phyloP scores from a whole-genome alignment of 2,888 invertebrate genomes.

The Pyrrhia umbra region DNA sequence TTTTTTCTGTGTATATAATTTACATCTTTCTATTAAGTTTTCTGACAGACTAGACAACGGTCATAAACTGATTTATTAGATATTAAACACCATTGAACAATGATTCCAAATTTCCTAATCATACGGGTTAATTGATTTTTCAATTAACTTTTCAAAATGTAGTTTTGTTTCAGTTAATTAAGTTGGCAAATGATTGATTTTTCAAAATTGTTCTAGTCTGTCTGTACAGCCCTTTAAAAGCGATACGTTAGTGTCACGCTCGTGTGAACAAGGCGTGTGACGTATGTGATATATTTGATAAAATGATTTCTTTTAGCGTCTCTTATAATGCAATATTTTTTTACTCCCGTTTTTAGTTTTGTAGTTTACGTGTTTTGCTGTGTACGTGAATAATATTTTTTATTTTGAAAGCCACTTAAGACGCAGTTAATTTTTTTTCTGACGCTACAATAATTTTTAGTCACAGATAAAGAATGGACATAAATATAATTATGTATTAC shows the following conservation, averaged over 20 bases:
- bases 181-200: no score
- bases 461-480: no score
- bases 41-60: neutral
- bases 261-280: constrained; percentile 44
- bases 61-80: neutral
- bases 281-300: constrained; percentile 64
- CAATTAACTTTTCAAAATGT: no score
- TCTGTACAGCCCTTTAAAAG: constrained; percentile 13
- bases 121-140: neutral
- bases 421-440: no score
- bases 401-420: no score
- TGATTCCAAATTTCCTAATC: no score
- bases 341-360: constrained; percentile 47
- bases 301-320: constrained; percentile 46
- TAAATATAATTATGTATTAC: no score
- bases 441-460: no score
- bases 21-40: neutral
- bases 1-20: constrained; percentile 21
- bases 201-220: neutral
- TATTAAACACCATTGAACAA: neutral
- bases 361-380: constrained; percentile 27
- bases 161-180: no score
- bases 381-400: constrained; percentile 11
- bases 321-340: constrained; percentile 55
- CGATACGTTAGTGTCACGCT: constrained; percentile 36